Evolutionary conservation across 2,888 invertebrate genomes (phyloP).

Genomic region (Brenthis hecate): DNA sequence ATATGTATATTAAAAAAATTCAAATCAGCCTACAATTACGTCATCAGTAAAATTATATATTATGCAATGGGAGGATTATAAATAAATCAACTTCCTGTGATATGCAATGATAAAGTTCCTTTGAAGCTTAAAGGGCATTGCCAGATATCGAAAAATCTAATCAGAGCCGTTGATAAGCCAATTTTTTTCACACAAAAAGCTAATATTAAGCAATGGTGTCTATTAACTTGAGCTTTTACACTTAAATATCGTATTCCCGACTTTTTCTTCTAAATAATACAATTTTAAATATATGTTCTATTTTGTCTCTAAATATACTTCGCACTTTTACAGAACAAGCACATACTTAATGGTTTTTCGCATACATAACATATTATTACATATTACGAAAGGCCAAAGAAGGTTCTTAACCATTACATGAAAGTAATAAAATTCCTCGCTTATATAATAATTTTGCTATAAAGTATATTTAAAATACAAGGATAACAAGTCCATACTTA

Average conservation of each 20-base stretch:
- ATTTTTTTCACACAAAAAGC: slow-evolving; percentile 51
- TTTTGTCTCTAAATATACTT: not conserved
- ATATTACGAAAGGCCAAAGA: too few relatives aligned
- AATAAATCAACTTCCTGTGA: slow-evolving; percentile 61
- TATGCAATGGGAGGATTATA: slow-evolving; percentile 35
- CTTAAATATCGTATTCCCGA: not conserved
- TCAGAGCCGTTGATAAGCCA: slow-evolving; percentile 58
- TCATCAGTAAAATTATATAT: slow-evolving; percentile 27
- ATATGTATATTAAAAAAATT: too few relatives aligned
- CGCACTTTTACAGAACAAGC: too few relatives aligned
- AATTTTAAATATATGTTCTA: not conserved
- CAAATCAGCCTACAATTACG: not conserved
- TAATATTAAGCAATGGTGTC: slow-evolving; percentile 27
- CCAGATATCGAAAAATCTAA: slow-evolving; percentile 67
- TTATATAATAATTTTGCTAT: too few relatives aligned
- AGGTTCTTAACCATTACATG: too few relatives aligned
- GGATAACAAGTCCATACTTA: slow-evolving; percentile 26
- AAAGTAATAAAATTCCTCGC: too few relatives aligned
- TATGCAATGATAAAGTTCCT: slow-evolving; percentile 59
- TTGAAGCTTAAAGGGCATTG: slow-evolving; percentile 69
- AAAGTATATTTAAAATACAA: not conserved
- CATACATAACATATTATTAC: too few relatives aligned
- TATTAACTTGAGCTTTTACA: slow-evolving; percentile 7
- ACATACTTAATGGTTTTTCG: too few relatives aligned
- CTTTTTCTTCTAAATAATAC: not conserved